Evolutionary conservation across 2,888 invertebrate species (phyloP), one percentile per base, ranked within the genome.

Genomic region (Chironomus riparius): DNA sequence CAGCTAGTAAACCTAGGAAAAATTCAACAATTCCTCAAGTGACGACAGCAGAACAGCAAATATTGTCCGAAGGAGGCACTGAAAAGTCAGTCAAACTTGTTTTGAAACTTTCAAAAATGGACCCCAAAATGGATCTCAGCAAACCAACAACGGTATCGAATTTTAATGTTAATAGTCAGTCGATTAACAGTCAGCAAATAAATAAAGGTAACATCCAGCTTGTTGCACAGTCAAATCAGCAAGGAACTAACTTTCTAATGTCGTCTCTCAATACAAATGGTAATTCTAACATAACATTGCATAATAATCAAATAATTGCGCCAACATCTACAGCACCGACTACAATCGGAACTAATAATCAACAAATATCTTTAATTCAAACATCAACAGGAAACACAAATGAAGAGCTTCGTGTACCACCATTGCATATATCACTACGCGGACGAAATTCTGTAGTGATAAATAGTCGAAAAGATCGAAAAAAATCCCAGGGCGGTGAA

Each of bases 371-470:
- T 38, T 56, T 56, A 15, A 15, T 68, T 78, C 28, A 70, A 38
- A 38, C 38, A 38, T 38, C 10, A 38, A 10, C 38, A 38, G 56
- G n/a, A 56, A 56, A 15, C 10, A 77, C 79, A 15, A 79, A 81
- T 2, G 93, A 92, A 78, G 93, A 93, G 80, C 89, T 92, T 6
- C 86, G 94, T 76, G 95, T 95, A 69, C 95, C 95, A 7, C 95
- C 95, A 1, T 85, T 95, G 77, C 95, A 95, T 82, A 95, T 95
- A 80, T 94, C 94, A 77, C 85, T 95, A 62, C 87, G 94, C 77
- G 93, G 93, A 1, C 87, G 93, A 77, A 94, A 93, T 82, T 92
- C 93, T 0, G 93, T 93, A 61, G 93, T 95, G 70, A 93, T 93
- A 79, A 90, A 91, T 81, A 91, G 91, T 71, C 91, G 91, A 79